phyloP scores from a whole-genome alignment of 2,113 vertebrate species.

The Conger conger region DNA sequence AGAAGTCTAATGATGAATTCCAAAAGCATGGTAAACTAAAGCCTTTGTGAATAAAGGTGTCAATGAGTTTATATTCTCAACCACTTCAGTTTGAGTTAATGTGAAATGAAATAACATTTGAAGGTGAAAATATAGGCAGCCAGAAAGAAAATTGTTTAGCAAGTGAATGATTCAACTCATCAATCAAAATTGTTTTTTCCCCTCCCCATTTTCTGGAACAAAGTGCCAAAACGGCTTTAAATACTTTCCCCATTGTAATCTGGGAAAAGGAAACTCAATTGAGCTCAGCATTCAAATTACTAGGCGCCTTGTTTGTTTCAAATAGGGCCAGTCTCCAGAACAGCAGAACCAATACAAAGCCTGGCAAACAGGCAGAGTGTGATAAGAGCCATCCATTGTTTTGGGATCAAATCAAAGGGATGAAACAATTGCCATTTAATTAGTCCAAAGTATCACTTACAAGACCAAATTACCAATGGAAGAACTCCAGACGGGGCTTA shows the following conservation, averaged over 20 bases:
- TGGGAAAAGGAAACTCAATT: conserved; percentile 1
- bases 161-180: conserved; percentile 6
- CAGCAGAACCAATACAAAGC: not conserved
- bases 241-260: conserved; percentile 6
- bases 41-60: not conserved
- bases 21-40: not conserved
- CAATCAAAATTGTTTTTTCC: not conserved
- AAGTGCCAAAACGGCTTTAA: not conserved
- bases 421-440: conserved; percentile 9
- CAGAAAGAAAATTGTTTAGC: not conserved
- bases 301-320: not conserved
- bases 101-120: not conserved
- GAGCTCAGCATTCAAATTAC: not conserved
- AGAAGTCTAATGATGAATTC: not conserved
- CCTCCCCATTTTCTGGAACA: not conserved
- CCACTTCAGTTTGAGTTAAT: not conserved
- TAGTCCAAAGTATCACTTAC: conserved; percentile 9
- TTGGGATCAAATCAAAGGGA: conserved; percentile 1
- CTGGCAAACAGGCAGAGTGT: not conserved
- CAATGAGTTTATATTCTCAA: not conserved
- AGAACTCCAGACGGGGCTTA: not conserved
- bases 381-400: conserved; percentile 4
- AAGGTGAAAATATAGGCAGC: not conserved
- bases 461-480: conserved; percentile 6
- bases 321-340: not conserved